phyloP scores from a whole-genome alignment of 2,888 invertebrate species.

The Melipona bicolor region DNA sequence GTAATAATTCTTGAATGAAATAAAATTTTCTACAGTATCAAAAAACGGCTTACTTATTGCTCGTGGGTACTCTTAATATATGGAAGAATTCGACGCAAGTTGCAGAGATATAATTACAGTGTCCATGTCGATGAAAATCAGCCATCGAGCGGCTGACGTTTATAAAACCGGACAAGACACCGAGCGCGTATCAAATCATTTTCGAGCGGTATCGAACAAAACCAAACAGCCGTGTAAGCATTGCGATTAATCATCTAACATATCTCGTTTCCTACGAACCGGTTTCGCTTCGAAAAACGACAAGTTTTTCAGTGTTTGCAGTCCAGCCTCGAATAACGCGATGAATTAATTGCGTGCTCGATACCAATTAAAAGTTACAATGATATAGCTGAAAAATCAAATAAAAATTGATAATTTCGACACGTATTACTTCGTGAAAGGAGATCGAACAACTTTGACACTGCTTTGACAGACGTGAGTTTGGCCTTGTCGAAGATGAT shows the following conservation, averaged over 20 bases:
- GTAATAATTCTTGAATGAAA: too few species aligned
- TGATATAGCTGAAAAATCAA: too few species aligned
- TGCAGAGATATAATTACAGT: not conserved
- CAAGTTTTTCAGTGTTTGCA: not conserved
- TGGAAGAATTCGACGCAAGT: too few species aligned
- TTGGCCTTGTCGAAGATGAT: too few species aligned
- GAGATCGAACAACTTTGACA: too few species aligned
- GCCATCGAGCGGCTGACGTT: constrained; percentile 26
- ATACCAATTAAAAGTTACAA: too few species aligned
- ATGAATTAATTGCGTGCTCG: not conserved
- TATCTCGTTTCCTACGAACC: not conserved
- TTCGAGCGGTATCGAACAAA: constrained; percentile 4
- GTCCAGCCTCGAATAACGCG: not conserved
- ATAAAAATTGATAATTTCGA: too few species aligned
- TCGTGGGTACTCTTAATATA: too few species aligned
- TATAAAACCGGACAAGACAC: constrained; percentile 24
- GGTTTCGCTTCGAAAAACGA: not conserved
- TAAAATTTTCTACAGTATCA: too few species aligned
- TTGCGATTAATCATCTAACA: not conserved
- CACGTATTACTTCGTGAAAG: too few species aligned
- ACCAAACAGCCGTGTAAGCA: not conserved
- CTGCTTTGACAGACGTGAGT: too few species aligned
- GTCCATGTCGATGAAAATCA: constrained; percentile 20
- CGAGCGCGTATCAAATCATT: constrained; percentile 12
- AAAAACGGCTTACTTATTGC: too few species aligned